A percentile compares a stretch with the other conserved stretches of the same genome.
Conservation (phyloP, 2,113 vertebrate species). For the Scortum barcoo region DNA sequence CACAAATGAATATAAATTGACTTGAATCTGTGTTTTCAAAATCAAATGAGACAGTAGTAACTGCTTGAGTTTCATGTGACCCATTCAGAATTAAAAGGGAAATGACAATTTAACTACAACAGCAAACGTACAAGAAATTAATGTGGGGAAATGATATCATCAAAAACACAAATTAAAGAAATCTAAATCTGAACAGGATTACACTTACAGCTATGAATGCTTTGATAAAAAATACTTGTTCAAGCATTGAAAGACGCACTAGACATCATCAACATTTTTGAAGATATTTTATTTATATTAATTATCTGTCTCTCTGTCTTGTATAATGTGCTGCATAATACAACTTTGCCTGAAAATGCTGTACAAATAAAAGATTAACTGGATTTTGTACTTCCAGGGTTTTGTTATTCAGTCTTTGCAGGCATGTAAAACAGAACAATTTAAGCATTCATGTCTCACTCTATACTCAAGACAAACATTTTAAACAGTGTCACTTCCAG, state of each 20-base stretch:
- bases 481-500: conserved; percentile 61
- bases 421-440: neutral
- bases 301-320: neutral
- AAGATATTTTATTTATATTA: neutral
- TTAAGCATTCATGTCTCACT: neutral
- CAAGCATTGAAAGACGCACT: neutral
- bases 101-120: neutral
- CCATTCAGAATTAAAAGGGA: neutral
- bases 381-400: neutral
- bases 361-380: neutral
- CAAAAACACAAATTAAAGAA: neutral
- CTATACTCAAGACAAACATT: neutral
- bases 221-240: neutral
- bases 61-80: neutral
- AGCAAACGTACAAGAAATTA: neutral
- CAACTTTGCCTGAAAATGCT: neutral
- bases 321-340: neutral
- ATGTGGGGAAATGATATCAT: neutral
- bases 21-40: neutral
- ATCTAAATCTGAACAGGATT: neutral
- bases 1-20: neutral
- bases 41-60: neutral
- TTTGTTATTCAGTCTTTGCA: neutral
- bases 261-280: neutral
- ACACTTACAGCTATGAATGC: neutral